Percentiles rank a stretch among this genome's conserved stretches.
These are phyloP conservation scores for Epinotia bilunana DNA, from an alignment of 2,888 invertebrate species.

Conservation along the genomic window DNA sequence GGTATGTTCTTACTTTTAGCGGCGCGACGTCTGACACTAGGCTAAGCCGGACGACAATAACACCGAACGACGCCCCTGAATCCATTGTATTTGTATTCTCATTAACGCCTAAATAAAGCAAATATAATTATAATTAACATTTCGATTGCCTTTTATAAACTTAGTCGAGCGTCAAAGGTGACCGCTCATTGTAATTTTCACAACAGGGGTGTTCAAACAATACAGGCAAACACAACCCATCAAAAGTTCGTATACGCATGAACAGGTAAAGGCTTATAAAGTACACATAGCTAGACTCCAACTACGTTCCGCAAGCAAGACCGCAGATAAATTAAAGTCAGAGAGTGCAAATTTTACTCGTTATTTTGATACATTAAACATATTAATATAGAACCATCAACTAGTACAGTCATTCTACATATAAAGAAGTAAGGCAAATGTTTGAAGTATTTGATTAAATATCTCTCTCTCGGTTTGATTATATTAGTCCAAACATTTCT, in stretches of 20 bases:
- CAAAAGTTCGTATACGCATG: background rate
- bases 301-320: background rate
- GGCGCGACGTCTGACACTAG: too few species aligned
- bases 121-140: background rate
- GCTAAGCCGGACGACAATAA: too few species aligned
- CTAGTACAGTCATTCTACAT: too few species aligned
- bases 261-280: slow-evolving; percentile 17
- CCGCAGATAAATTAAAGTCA: background rate
- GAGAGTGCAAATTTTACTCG: background rate
- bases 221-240: slow-evolving; percentile 1
- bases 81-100: too few species aligned
- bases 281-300: slow-evolving; percentile 6
- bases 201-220: slow-evolving; percentile 3
- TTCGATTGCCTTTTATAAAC: background rate
- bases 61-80: too few species aligned
- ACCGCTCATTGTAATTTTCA: slow-evolving; percentile 7
- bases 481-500: too few species aligned
- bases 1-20: too few species aligned
- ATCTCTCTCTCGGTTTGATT: too few species aligned
- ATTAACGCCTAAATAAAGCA: background rate
- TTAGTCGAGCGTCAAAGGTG: background rate
- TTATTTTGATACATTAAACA: too few species aligned
- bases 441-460: too few species aligned
- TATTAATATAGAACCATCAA: too few species aligned
- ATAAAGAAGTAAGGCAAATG: too few species aligned